phyloP scores from a whole-genome alignment of 64 coral and sea anemone species.

The Astreopora myriophthalma region DNA sequence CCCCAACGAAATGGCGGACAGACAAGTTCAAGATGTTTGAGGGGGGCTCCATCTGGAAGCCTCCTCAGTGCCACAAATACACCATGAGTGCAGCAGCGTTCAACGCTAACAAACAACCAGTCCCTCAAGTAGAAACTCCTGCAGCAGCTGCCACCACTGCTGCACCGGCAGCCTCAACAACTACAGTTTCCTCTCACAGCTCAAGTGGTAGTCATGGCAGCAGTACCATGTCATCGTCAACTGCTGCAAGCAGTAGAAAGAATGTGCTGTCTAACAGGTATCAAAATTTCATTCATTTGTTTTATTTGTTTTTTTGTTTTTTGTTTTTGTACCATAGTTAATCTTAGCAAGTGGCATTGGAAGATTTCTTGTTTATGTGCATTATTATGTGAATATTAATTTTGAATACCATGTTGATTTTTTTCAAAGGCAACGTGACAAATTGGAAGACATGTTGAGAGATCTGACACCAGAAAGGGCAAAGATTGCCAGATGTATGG shows the following conservation, averaged over 20 bases:
- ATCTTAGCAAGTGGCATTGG: no score
- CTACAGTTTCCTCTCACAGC: not conserved
- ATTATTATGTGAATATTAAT: no score
- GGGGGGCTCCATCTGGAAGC: slow-evolving; percentile 86
- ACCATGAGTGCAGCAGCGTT: slow-evolving; percentile 59
- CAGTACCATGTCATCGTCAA: not conserved
- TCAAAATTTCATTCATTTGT: no score
- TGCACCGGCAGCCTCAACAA: not conserved
- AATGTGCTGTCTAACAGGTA: not conserved
- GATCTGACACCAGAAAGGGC: slow-evolving; percentile 78
- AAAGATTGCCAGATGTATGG: slow-evolving; percentile 91
- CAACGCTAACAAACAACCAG: slow-evolving; percentile 4
- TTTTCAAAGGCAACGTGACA: slow-evolving; percentile 90
- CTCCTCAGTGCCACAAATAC: slow-evolving; percentile 90
- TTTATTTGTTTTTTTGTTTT: not conserved
- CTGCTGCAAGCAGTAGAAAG: slow-evolving; percentile 21
- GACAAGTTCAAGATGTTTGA: slow-evolving; percentile 95
- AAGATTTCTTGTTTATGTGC: no score
- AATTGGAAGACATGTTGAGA: slow-evolving; percentile 92
- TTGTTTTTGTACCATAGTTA: not conserved
- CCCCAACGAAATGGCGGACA: slow-evolving; percentile 93
- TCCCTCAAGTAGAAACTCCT: slow-evolving; percentile 10
- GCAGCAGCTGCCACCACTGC: not conserved
- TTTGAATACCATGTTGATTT: not conserved
- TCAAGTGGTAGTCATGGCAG: slow-evolving; percentile 20